Conservation (phyloP, 2,888 invertebrate genomes). For the Nomada fabriciana region DNA sequence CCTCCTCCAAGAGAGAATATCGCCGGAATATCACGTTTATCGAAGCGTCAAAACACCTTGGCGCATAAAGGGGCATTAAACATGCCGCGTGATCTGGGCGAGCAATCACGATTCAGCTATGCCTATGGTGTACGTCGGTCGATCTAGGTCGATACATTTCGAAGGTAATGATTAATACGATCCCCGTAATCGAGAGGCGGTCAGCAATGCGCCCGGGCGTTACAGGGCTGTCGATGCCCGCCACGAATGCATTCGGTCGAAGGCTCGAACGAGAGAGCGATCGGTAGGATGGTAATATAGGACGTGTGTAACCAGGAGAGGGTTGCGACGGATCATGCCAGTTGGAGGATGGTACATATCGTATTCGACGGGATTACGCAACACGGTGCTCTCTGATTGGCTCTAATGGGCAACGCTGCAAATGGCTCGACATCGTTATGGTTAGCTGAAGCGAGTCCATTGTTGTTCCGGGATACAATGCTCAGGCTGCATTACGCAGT, state of each 20-base stretch:
- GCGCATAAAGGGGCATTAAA: constrained; percentile 45
- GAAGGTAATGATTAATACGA: constrained; percentile 79
- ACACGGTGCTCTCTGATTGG: constrained; percentile 77
- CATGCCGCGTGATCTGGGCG: constrained; percentile 11
- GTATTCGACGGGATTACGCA: constrained; percentile 78
- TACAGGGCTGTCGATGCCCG: constrained; percentile 64
- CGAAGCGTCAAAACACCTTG: constrained; percentile 43
- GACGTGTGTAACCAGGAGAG: constrained; percentile 72
- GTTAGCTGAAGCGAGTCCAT: constrained; percentile 69
- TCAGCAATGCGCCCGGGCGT: constrained; percentile 75
- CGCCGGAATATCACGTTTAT: constrained; percentile 14
- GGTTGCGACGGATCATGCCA: constrained; percentile 68
- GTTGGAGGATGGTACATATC: constrained; percentile 67
- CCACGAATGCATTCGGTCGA: constrained; percentile 64
- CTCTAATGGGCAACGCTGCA: constrained; percentile 74
- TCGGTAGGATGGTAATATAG: constrained; percentile 71
- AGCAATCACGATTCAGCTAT: constrained; percentile 46
- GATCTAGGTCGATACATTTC: constrained; percentile 71
- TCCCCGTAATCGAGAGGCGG: constrained; percentile 79
- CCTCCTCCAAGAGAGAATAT: too few species aligned
- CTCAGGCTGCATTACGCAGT: constrained; percentile 58
- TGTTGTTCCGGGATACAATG: constrained; percentile 66
- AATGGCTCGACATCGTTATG: constrained; percentile 75
- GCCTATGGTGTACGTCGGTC: constrained; percentile 26
- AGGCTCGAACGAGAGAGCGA: constrained; percentile 62